These are phyloP conservation scores for Epinephelus moara DNA, from an alignment of 2,113 vertebrate species.

Conservation along the genomic window DNA sequence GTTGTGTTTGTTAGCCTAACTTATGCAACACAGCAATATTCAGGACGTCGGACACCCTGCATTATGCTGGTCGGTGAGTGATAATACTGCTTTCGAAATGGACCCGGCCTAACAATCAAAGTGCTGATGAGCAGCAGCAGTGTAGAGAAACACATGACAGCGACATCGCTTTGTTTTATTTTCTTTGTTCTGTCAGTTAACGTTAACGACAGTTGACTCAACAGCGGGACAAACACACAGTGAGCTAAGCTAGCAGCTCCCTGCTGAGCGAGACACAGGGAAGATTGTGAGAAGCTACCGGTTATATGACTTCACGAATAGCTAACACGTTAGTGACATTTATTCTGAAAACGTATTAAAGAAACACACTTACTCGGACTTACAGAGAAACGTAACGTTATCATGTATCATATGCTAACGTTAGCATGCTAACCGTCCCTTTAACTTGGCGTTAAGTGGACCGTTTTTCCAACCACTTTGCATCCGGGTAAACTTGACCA, in stretches of 20 bases:
- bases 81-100: background rate
- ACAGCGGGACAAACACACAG: background rate
- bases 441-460: background rate
- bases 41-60: background rate
- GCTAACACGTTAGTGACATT: rapidly evolving
- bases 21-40: background rate
- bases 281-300: no score
- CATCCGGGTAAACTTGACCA: background rate
- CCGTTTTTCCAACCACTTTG: background rate
- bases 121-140: conserved; percentile 50
- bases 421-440: conserved; percentile 58
- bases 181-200: conserved; percentile 66
- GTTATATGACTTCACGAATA: background rate
- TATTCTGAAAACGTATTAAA: background rate
- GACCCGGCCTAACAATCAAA: conserved; percentile 34
- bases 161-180: conserved; percentile 59
- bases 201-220: conserved; percentile 4
- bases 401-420: conserved; percentile 41
- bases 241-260: background rate
- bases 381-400: background rate
- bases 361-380: background rate
- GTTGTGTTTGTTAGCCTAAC: background rate
- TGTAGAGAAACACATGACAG: background rate
- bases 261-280: background rate
- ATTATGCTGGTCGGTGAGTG: background rate